Evolutionary conservation across 2,113 vertebrate genomes (phyloP), one percentile per base, ranked within the genome.

Genomic region (Nanorana parkeri): DNA sequence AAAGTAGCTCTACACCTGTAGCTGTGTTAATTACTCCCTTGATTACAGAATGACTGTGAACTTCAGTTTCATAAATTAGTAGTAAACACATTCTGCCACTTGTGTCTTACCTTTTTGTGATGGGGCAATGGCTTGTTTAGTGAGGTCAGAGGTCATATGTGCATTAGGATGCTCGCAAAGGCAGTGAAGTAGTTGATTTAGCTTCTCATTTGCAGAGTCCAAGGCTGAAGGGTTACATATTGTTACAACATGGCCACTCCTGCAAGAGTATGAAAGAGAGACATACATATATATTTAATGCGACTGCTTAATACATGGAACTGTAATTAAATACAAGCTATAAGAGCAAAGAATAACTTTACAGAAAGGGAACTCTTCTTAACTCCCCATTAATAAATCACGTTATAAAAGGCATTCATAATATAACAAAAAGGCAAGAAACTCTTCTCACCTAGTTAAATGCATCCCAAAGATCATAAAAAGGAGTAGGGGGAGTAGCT

Each of bases 161-260:
- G 92, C 66, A 66, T 89, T 87, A 3, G 91, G 78, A 10, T 87
- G 89, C 63, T 94, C 77, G 86, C 87, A 90, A 79, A 94, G 90
- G 54, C 87, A 92, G 63, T 4, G 90, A 77, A 95, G 87, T 76
- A 96, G 86, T 81, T 93, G 91, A 84, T 95, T 94, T 55, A 94
- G 90, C 71, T 85, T 94, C 85, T 89, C 87, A 81, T 96, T 88
- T 24, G 85, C 90, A 61, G 92, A 85, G 80, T 93, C 92, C 13
- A 93, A 78, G 32, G 92, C 93, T 82, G 94, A 65, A 13, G 94
- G 93, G 79, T 96, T 96, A 82, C 90, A 94, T 84, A 94, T 91
- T 0, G 91, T 95, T 84, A 86, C 89, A 84, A 92, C 66, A 83
- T 92, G 86, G 23, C 91, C 90, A 51, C 41, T 60, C 89, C 93